Evolutionary conservation across 1,140 invertebrate species (phyloP).

Genomic region (Dryas iulia): DNA sequence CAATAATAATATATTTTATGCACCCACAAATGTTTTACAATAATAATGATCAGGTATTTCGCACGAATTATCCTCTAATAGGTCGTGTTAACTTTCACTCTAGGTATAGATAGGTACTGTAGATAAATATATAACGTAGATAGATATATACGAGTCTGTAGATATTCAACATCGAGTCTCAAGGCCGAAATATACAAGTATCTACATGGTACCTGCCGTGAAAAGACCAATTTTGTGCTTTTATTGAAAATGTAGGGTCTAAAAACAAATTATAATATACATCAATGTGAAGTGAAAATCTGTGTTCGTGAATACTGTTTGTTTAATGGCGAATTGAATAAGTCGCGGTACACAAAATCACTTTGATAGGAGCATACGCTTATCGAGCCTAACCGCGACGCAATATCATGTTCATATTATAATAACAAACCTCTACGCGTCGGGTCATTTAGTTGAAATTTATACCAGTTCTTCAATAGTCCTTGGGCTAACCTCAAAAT

Average conservation of each 20-base stretch:
- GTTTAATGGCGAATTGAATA: constrained; percentile 29
- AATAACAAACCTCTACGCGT: constrained; percentile 34
- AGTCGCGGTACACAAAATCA: constrained; percentile 25
- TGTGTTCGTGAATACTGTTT: constrained; percentile 34
- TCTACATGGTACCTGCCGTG: constrained; percentile 54
- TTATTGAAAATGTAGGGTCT: constrained; percentile 53
- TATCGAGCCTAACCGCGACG: constrained; percentile 51
- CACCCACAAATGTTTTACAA: constrained; percentile 38
- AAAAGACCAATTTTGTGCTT: constrained; percentile 55
- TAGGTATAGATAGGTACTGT: constrained; percentile 74
- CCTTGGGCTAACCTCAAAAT: constrained; percentile 75
- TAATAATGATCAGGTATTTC: constrained; percentile 33
- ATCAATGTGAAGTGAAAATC: constrained; percentile 28
- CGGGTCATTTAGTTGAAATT: constrained; percentile 27
- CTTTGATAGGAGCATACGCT: constrained; percentile 39
- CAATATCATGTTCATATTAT: constrained; percentile 48
- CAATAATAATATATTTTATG: constrained; percentile 38
- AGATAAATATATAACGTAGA: constrained; percentile 71
- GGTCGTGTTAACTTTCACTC: constrained; percentile 78
- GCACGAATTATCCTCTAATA: constrained; percentile 43
- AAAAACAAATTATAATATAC: constrained; percentile 21
- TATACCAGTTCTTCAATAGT: constrained; percentile 35
- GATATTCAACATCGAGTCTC: constrained; percentile 78
- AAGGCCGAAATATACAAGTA: constrained; percentile 78
- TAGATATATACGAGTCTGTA: constrained; percentile 69